Evolutionary conservation across 2,113 vertebrate genomes (phyloP).

Genomic region (Rhizomys pruinosus): DNA sequence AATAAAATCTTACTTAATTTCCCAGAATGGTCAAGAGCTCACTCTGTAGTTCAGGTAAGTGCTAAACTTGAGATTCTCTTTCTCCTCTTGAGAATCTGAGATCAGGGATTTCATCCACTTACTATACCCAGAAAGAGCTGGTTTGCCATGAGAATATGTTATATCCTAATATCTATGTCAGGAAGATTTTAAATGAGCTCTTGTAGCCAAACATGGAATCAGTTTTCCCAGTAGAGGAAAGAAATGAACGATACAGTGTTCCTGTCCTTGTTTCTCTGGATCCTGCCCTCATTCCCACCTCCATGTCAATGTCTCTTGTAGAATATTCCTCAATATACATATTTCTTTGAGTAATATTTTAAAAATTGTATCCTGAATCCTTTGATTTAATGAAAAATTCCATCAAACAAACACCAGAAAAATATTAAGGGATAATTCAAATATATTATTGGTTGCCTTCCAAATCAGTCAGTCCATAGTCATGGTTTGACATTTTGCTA

Average conservation of each 20-base stretch:
- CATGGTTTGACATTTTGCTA: background rate
- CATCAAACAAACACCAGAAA: background rate
- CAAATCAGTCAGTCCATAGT: background rate
- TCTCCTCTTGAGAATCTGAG: background rate
- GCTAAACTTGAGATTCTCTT: background rate
- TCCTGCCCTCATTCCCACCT: no score
- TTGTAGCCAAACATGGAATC: background rate
- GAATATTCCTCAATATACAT: background rate
- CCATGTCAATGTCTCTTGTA: background rate
- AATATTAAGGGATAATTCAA: background rate
- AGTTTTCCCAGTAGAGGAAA: background rate
- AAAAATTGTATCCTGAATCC: background rate
- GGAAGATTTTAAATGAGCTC: background rate
- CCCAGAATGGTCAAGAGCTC: background rate
- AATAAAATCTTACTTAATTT: background rate
- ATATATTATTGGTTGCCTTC: background rate
- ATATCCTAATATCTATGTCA: background rate
- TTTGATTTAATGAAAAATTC: background rate
- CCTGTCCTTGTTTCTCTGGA: background rate
- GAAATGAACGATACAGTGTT: background rate
- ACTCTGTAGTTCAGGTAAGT: background rate
- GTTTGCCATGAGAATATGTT: background rate
- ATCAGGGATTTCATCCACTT: background rate
- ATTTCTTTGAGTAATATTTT: background rate
- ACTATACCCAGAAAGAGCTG: background rate